Evolutionary conservation across 2,888 invertebrate genomes (phyloP), one percentile per base, ranked within the genome.

Genomic region (Aphelenchoides bicaudatus): DNA sequence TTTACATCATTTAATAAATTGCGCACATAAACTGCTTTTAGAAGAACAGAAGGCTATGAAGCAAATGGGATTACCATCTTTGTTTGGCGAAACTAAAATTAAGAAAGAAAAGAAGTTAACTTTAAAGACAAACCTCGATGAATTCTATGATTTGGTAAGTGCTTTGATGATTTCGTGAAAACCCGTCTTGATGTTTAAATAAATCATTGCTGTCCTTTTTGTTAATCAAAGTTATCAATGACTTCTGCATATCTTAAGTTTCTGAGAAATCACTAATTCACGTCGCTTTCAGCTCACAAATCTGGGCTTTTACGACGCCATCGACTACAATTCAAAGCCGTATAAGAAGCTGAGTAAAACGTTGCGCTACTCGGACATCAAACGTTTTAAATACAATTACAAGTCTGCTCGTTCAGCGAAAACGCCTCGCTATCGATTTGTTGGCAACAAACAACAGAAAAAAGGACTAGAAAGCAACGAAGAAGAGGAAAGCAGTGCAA

Each of bases 71-170:
- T 30, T 51, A 27, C 52, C 52, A 19, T 10, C 6, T 8, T 38
- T 10, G 23, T 51, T 51, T 51, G 52, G 52, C 2, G 52, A 37
- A n/a, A 34, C 16, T 10, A 51, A 34, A 2, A 27, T 38, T 3
- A 51, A 34, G 52, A n/a, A 30, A n/a, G 19, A 34, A 16, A 51
- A 51, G 25, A n/a, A 51, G n/a, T 8, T 16, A 39, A 8, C n/a
- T 8, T 6, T 48, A 6, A 29, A 48, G 21, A 23, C 25, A 5
- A 6, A 37, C 6, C 25, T 48, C 8, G n/a, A 48, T 31, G 49
- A 48, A n/a, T 48, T 48, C 37, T 48, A 34, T 31, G 8, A n/a
- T 48, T 16, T 48, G 10, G 49, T 48, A 6, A 4, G 28, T 48
- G 13, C 13, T 13, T 34, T 37, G 16, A 16, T 19, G 16, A 37